Percentiles rank a stretch among this genome's conserved stretches.
Conservation (phyloP, 1,140 invertebrate genomes). For the Subanguina moxae region DNA sequence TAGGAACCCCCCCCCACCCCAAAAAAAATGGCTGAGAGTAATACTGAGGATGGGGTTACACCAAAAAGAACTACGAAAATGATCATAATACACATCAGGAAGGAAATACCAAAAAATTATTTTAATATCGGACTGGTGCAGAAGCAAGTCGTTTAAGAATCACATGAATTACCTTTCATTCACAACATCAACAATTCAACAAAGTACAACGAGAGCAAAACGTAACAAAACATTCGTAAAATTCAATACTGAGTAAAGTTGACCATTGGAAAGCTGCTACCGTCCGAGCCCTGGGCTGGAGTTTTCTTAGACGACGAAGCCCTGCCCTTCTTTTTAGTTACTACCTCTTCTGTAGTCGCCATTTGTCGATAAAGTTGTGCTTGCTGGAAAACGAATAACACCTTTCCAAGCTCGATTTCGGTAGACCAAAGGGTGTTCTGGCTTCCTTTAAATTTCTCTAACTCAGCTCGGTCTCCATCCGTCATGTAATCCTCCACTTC, state of each 20-base stretch:
- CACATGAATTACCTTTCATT: background rate
- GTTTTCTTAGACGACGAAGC: background rate
- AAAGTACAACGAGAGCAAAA: background rate
- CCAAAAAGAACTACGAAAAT: too few relatives aligned
- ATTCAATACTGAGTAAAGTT: background rate
- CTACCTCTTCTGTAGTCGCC: constrained; percentile 8
- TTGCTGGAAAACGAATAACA: constrained; percentile 31
- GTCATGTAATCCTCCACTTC: constrained; percentile 36
- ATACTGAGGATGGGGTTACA: too few relatives aligned
- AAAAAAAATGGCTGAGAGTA: too few relatives aligned
- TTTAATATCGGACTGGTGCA: too few relatives aligned
- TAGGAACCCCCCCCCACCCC: too few relatives aligned
- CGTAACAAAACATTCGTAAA: background rate
- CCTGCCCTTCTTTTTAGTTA: background rate
- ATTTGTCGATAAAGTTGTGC: constrained; percentile 15
- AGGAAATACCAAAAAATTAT: too few relatives aligned
- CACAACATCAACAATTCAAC: background rate
- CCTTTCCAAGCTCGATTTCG: constrained; percentile 28
- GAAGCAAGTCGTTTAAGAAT: too few relatives aligned
- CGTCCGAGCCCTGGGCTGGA: background rate
- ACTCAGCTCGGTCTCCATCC: constrained; percentile 7
- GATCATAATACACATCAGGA: too few relatives aligned
- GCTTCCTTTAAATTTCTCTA: constrained; percentile 20
- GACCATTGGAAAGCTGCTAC: background rate
- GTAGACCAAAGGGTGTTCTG: constrained; percentile 17